phyloP scores from a whole-genome alignment of 1,140 invertebrate genomes.

The Metaphire vulgaris region DNA sequence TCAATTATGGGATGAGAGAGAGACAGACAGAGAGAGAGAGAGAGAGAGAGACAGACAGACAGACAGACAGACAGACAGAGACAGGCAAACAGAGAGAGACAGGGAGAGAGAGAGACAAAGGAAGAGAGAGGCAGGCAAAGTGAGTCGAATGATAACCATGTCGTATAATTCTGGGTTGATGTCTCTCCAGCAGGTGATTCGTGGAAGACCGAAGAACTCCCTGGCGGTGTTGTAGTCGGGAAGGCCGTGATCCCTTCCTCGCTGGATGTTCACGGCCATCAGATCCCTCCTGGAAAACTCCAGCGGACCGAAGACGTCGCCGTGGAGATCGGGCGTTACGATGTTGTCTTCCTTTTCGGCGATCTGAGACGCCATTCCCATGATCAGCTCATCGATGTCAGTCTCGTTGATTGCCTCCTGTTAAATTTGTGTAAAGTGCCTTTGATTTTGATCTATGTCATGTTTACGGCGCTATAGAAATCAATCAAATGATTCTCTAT shows the following conservation, averaged over 20 bases:
- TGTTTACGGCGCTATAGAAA: too few relatives aligned
- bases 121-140: too few relatives aligned
- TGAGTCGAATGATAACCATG: too few relatives aligned
- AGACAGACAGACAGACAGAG: too few relatives aligned
- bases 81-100: too few relatives aligned
- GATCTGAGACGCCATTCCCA: conserved; percentile 29
- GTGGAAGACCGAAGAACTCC: conserved; percentile 33
- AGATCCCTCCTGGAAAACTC: conserved; percentile 92
- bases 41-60: too few relatives aligned
- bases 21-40: too few relatives aligned
- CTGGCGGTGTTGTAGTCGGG: conserved; percentile 54
- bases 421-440: too few relatives aligned
- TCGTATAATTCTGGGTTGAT: conserved; percentile 35
- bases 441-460: too few relatives aligned
- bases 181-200: conserved; percentile 33
- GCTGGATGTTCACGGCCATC: conserved; percentile 93
- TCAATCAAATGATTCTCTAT: too few relatives aligned
- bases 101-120: too few relatives aligned
- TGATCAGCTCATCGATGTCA: conserved; percentile 24
- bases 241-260: conserved; percentile 91
- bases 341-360: conserved; percentile 25
- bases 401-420: conserved; percentile 24
- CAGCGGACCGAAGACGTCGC: conserved; percentile 95
- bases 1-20: too few relatives aligned
- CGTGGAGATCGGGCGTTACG: conserved; percentile 20